Conservation (phyloP, 2,113 vertebrate species). For the Anolis sagrei region DNA sequence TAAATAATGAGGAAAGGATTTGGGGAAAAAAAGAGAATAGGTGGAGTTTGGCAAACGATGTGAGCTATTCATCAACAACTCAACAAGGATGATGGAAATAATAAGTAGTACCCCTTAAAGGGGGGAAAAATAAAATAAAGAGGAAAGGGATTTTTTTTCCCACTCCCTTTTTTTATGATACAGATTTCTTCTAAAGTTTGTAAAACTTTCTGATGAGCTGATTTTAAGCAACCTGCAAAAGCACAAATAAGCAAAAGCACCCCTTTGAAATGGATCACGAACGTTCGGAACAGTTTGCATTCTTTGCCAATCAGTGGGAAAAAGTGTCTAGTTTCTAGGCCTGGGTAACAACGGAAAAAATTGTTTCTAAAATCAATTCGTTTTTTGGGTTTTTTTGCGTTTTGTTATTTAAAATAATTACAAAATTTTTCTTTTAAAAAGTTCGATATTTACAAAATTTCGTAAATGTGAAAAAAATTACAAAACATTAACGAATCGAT, state of each 20-base stretch:
- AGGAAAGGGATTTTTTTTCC: constrained; percentile 27
- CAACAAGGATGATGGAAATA: constrained; percentile 80
- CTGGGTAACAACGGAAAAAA: too few species aligned
- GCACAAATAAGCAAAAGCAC: neutral
- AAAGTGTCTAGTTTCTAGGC: too few species aligned
- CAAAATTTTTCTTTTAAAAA: too few species aligned
- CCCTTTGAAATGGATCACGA: constrained; percentile 77
- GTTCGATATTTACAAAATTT: too few species aligned
- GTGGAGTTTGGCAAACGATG: constrained; percentile 81
- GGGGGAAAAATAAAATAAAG: constrained; percentile 63
- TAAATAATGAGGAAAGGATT: constrained; percentile 85
- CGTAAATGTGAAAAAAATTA: too few species aligned
- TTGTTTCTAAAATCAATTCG: too few species aligned
- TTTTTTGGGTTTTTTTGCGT: too few species aligned
- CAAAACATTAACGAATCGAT: too few species aligned
- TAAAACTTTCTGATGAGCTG: constrained; percentile 68
- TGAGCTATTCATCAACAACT: constrained; percentile 82
- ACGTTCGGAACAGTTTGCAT: constrained; percentile 56
- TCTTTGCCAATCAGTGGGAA: constrained; percentile 71
- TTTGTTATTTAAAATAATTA: too few species aligned
- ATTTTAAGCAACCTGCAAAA: constrained; percentile 71
- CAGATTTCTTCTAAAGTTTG: constrained; percentile 73
- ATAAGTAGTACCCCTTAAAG: constrained; percentile 77
- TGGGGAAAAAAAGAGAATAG: constrained; percentile 77
- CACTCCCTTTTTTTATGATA: constrained; percentile 68